These are phyloP conservation scores for Thereva nobilitata DNA, from an alignment of 2,888 invertebrate genomes.

Conservation along the genomic window DNA sequence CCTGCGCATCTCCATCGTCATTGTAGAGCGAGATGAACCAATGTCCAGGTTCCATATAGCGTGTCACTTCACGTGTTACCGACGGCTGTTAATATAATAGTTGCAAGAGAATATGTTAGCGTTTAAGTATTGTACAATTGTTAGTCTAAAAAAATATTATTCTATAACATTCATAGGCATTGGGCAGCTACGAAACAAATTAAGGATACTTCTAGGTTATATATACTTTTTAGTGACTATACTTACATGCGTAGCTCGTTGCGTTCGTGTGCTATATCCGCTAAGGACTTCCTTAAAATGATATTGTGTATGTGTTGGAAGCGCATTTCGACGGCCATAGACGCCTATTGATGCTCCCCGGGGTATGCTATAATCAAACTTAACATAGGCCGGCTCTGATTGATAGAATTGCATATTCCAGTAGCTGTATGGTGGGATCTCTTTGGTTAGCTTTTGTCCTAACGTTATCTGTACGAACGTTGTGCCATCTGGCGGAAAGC, in stretches of 20 bases:
- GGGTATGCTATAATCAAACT: conserved; percentile 92
- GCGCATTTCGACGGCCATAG: conserved; percentile 89
- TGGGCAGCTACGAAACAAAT: conserved; percentile 3
- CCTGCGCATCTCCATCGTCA: conserved; percentile 90
- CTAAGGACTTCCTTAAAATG: conserved; percentile 93
- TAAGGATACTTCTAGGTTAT: conserved; percentile 2
- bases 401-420: conserved; percentile 98
- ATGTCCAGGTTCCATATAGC: conserved; percentile 94
- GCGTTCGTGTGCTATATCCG: conserved; percentile 84
- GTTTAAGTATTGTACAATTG: neutral
- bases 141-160: conserved; percentile 14
- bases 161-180: conserved; percentile 15
- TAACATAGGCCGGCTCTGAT: conserved; percentile 89
- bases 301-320: conserved; percentile 96
- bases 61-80: conserved; percentile 88
- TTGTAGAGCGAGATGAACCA: conserved; percentile 97
- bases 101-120: conserved; percentile 12
- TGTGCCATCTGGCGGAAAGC: conserved; percentile 90
- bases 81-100: conserved; percentile 61
- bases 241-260: conserved; percentile 86
- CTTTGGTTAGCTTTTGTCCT: conserved; percentile 84
- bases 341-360: conserved; percentile 92
- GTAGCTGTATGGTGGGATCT: conserved; percentile 91
- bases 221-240: conserved; percentile 37
- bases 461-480: conserved; percentile 88